Evolutionary conservation across 2,888 invertebrate genomes (phyloP).

Genomic region (Hypselothyrea guttata): DNA sequence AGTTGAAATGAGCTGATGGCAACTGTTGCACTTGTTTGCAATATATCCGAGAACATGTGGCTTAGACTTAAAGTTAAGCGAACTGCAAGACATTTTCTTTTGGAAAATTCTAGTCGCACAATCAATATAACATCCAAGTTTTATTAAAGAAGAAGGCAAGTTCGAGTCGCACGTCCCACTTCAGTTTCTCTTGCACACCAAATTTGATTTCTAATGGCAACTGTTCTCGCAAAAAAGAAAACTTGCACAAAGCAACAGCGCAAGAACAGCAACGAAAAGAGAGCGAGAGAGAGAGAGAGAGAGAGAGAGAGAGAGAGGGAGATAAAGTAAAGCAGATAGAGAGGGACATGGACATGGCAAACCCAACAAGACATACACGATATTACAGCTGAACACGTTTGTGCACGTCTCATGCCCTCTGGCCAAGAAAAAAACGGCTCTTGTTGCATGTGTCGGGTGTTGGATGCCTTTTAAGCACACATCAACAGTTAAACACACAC

Average conservation of each 20-base stretch:
- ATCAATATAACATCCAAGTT: constrained; percentile 45
- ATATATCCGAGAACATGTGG: constrained; percentile 9
- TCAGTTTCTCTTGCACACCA: constrained; percentile 18
- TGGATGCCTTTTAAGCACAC: background rate
- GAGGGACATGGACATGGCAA: background rate
- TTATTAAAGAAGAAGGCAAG: constrained; percentile 15
- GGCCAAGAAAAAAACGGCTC: constrained; percentile 13
- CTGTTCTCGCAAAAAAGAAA: constrained; percentile 15
- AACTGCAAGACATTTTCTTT: background rate
- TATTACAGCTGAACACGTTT: constrained; percentile 17
- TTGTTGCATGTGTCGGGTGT: background rate
- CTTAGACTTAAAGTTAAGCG: constrained; percentile 6
- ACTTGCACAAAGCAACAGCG: constrained; percentile 7
- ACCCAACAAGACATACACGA: constrained; percentile 2
- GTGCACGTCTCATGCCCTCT: constrained; percentile 30
- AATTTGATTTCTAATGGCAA: constrained; percentile 45
- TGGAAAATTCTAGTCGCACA: constrained; percentile 13
- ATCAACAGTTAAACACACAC: constrained; percentile 8
- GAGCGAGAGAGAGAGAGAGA: background rate
- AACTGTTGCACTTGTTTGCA: constrained; percentile 40
- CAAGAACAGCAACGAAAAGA: too few species aligned
- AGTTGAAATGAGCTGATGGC: constrained; percentile 32
- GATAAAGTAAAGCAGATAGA: background rate
- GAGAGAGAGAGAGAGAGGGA: background rate
- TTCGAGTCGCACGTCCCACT: constrained; percentile 20